Evolutionary conservation across 2,113 vertebrate species (phyloP).

Genomic region (Bubalus kerabau): DNA sequence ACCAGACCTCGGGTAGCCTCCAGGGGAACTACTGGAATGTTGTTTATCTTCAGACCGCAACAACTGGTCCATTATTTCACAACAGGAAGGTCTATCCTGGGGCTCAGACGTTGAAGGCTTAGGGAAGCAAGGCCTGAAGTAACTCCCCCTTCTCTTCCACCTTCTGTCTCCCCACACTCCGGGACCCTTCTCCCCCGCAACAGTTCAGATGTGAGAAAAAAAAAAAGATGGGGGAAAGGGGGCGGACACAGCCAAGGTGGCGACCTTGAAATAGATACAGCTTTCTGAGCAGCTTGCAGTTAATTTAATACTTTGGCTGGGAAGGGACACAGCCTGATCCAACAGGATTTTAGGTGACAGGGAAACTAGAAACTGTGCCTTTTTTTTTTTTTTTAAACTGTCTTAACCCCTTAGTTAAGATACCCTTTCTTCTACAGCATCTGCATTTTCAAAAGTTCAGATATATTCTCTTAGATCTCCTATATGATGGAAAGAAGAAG

Average conservation of each 20-base stretch:
- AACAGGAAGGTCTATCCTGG: slow-evolving; percentile 69
- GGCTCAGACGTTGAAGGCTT: slow-evolving; percentile 63
- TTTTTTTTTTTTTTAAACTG: not conserved
- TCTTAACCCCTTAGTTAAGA: slow-evolving; percentile 46
- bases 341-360: slow-evolving; percentile 19
- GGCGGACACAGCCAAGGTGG: not conserved
- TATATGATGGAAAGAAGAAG: not conserved
- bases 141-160: slow-evolving; percentile 51
- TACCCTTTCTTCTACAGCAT: not conserved
- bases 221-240: not conserved
- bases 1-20: slow-evolving; percentile 21
- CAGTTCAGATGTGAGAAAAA: not conserved
- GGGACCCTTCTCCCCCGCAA: not conserved
- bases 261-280: slow-evolving; percentile 50
- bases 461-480: not conserved
- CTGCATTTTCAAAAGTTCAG: not conserved
- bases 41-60: slow-evolving; percentile 71
- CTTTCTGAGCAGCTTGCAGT: slow-evolving; percentile 51
- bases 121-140: slow-evolving; percentile 76
- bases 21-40: slow-evolving; percentile 61
- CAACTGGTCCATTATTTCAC: slow-evolving; percentile 76
- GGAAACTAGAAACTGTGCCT: slow-evolving; percentile 39
- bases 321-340: not conserved
- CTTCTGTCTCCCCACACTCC: not conserved
- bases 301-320: slow-evolving; percentile 45